phyloP scores from a whole-genome alignment of 2,113 vertebrate genomes.

The Peromyscus leucopus region DNA sequence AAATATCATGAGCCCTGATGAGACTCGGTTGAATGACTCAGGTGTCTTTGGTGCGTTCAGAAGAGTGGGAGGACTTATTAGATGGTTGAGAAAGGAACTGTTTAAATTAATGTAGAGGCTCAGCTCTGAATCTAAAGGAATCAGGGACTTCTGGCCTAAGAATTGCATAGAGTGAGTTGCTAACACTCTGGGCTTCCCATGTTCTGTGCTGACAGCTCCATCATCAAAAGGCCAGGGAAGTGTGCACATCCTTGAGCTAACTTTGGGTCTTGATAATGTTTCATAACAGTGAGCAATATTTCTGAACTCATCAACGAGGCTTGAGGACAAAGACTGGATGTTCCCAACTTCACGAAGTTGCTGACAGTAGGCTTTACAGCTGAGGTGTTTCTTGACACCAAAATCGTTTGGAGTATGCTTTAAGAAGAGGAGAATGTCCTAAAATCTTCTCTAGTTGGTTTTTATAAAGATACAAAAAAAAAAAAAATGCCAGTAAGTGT shows the following conservation, averaged over 20 bases:
- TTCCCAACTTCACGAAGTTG: background rate
- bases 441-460: conserved; percentile 3
- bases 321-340: conserved; percentile 14
- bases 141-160: background rate
- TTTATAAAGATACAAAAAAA: background rate
- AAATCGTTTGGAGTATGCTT: background rate
- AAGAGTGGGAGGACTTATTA: background rate
- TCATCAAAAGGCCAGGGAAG: background rate
- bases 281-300: background rate
- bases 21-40: background rate
- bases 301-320: conserved; percentile 10
- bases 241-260: background rate
- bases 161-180: background rate
- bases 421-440: background rate
- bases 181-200: background rate
- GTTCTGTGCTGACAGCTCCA: background rate
- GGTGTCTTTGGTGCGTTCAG: conserved; percentile 39
- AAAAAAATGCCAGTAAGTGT: background rate
- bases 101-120: conserved; percentile 42
- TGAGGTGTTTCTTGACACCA: conserved; percentile 7
- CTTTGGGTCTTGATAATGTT: conserved; percentile 21
- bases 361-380: background rate
- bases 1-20: background rate
- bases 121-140: background rate
- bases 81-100: conserved; percentile 48